A percentile compares a stretch with the other conserved stretches of the same genome.
These are phyloP conservation scores for Thereva nobilitata DNA, from an alignment of 2,888 invertebrate species.

Conservation along the genomic window DNA sequence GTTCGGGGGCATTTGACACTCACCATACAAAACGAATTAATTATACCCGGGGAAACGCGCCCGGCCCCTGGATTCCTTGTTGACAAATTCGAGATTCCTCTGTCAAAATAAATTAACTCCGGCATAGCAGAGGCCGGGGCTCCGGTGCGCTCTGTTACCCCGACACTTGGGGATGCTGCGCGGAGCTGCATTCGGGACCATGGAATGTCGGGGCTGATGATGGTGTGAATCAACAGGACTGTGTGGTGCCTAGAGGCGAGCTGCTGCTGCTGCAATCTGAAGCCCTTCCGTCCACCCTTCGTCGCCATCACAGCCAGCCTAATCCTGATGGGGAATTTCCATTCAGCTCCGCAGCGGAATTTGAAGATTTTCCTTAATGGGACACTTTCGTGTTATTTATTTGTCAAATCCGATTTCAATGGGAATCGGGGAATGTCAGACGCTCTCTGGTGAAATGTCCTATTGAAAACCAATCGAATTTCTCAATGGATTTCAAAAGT, in stretches of 20 bases:
- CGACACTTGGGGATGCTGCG: background rate
- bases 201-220: no score
- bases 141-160: conserved; percentile 6
- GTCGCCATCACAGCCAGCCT: no score
- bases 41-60: conserved; percentile 38
- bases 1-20: conserved; percentile 36
- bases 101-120: conserved; percentile 46
- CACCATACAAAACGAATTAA: conserved; percentile 41
- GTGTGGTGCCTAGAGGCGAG: no score
- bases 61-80: conserved; percentile 42
- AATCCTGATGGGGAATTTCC: no score
- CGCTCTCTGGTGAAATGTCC: no score
- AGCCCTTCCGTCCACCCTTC: no score
- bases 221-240: no score
- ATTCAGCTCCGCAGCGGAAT: conserved; percentile 6
- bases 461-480: no score
- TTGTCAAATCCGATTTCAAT: background rate
- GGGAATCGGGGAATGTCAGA: background rate
- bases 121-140: conserved; percentile 32
- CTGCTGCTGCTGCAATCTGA: no score
- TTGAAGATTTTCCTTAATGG: conserved; percentile 18
- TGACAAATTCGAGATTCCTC: conserved; percentile 46
- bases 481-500: no score
- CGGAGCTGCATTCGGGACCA: no score
- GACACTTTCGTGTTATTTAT: conserved; percentile 30